A percentile compares a stretch with the other conserved stretches of the same genome.
Evolutionary conservation across 53 echinoderm and acorn worm species (phyloP).

Genomic region (Patiria pectinifera): DNA sequence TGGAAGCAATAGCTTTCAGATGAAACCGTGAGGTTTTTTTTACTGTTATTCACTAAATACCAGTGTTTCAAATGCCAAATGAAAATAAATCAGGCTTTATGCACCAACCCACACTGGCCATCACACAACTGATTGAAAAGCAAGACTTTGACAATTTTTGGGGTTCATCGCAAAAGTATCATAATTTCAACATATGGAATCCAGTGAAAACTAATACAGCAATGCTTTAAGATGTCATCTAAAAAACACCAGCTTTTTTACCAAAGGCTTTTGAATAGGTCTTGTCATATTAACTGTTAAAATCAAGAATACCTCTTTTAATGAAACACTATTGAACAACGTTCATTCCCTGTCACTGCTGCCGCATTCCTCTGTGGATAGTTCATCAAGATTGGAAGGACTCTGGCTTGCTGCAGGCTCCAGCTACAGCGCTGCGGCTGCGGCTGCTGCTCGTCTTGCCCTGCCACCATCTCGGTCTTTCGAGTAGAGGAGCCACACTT

Average conservation of each 20-base stretch:
- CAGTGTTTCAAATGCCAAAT: conserved; percentile 16
- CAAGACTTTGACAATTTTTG: conserved; percentile 18
- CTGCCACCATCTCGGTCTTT: conserved; percentile 43
- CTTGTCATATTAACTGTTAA: not conserved
- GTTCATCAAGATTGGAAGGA: conserved; percentile 23
- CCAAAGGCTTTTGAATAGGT: too few species aligned
- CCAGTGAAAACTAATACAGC: too few species aligned
- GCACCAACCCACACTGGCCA: conserved; percentile 6
- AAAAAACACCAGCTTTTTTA: too few species aligned
- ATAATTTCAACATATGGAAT: conserved; percentile 6
- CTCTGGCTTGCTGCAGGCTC: conserved; percentile 8
- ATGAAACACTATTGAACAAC: conserved; percentile 2
- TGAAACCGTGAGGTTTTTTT: not conserved
- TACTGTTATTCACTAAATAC: conserved; percentile 2
- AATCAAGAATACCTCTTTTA: conserved; percentile 3
- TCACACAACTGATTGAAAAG: conserved; percentile 1
- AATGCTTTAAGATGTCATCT: too few species aligned
- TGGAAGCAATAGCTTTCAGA: conserved; percentile 7
- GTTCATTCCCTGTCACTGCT: conserved; percentile 13
- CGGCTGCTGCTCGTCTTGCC: conserved; percentile 35
- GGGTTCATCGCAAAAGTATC: conserved; percentile 2
- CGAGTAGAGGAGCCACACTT: conserved; percentile 23
- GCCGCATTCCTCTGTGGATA: conserved; percentile 30
- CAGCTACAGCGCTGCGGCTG: conserved; percentile 15
- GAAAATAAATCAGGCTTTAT: conserved; percentile 14